These are phyloP conservation scores for Xenops minutus DNA, from an alignment of 2,797 vertebrate species.

Conservation along the genomic window DNA sequence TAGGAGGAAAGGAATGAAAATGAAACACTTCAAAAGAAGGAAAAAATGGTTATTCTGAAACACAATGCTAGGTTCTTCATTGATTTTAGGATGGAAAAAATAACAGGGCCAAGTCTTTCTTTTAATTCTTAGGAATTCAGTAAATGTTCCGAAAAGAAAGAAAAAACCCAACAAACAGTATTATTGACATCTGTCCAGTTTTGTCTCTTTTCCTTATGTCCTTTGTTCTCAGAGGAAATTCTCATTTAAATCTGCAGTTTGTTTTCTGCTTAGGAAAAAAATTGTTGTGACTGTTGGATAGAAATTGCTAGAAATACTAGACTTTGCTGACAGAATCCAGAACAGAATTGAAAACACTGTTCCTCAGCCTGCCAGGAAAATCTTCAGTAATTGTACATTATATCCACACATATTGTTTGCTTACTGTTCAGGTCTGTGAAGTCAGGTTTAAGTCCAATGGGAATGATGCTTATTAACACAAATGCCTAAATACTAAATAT, in stretches of 20 bases:
- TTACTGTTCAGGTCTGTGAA: background rate
- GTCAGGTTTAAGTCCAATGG: background rate
- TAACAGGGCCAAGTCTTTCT: background rate
- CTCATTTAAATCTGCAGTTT: background rate
- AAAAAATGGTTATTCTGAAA: background rate
- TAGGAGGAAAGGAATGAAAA: background rate
- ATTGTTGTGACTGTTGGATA: background rate
- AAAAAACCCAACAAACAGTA: background rate
- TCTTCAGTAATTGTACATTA: background rate
- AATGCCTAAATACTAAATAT: background rate
- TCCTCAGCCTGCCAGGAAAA: background rate
- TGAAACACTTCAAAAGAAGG: background rate
- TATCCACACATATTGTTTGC: background rate
- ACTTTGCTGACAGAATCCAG: background rate
- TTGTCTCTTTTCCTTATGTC: background rate
- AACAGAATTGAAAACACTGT: background rate
- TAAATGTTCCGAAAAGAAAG: background rate
- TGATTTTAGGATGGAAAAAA: background rate
- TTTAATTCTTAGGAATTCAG: background rate
- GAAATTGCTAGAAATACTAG: background rate
- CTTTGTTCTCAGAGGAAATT: background rate
- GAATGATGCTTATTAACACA: background rate
- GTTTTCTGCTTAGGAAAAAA: background rate
- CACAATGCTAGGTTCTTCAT: background rate
- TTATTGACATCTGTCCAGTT: background rate